A percentile compares a stretch with the other conserved stretches of the same genome.
Evolutionary conservation across 2,113 vertebrate species (phyloP).

Genomic region (Excalfactoria chinensis): DNA sequence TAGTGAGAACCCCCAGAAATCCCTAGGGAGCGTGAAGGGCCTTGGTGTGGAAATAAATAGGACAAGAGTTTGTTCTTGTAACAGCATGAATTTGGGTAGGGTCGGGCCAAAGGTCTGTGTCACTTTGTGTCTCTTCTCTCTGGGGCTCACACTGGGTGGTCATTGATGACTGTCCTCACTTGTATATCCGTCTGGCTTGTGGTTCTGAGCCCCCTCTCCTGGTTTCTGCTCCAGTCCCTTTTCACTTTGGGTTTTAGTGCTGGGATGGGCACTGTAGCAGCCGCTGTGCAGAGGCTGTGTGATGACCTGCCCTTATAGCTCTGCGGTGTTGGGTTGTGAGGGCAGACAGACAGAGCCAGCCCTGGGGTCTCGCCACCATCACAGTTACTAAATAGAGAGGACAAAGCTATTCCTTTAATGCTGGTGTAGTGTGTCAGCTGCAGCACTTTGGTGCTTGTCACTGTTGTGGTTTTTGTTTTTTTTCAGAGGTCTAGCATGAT

Average conservation of each 20-base stretch:
- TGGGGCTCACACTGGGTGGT: not conserved
- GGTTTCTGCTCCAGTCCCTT: not conserved
- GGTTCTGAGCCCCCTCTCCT: not conserved
- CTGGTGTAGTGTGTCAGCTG: conserved; percentile 43
- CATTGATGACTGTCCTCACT: not conserved
- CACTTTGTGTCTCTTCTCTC: not conserved
- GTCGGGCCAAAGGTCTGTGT: not conserved
- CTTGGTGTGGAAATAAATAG: not conserved
- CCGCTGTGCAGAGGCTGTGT: not conserved
- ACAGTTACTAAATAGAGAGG: conserved; percentile 54
- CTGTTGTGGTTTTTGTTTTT: not conserved
- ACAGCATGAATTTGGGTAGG: not conserved
- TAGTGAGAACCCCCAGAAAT: not conserved
- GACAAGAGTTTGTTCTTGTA: not conserved
- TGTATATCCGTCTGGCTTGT: not conserved
- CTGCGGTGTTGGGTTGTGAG: not conserved
- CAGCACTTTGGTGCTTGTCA: not conserved
- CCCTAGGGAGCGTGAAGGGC: not conserved
- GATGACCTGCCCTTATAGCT: not conserved
- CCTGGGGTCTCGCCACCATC: not conserved
- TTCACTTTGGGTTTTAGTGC: not conserved
- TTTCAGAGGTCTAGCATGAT: not conserved
- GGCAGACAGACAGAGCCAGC: not conserved
- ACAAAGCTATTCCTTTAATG: conserved; percentile 50
- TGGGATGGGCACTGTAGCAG: not conserved